A percentile compares a stretch with the other conserved stretches of the same genome.
These are phyloP conservation scores for Parauchenoglanis punctatus DNA, from an alignment of 2,797 vertebrate genomes.

Conservation along the genomic window DNA sequence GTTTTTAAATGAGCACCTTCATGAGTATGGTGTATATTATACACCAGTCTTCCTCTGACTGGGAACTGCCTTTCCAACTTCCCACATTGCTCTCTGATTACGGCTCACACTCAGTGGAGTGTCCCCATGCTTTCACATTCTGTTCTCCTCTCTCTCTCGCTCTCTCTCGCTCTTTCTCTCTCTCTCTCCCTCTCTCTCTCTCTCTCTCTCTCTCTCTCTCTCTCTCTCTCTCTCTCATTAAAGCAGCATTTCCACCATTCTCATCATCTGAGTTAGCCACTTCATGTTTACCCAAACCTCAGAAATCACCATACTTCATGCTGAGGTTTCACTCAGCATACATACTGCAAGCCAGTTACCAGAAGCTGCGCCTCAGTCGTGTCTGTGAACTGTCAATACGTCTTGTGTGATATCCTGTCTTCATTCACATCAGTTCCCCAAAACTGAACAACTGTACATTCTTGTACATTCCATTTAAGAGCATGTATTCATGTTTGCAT, in stretches of 20 bases:
- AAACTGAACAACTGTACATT: conserved; percentile 7
- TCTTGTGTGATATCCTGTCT: conserved; percentile 71
- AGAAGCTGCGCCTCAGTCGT: conserved; percentile 69
- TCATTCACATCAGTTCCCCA: conserved; percentile 44
- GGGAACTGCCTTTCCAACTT: conserved; percentile 27
- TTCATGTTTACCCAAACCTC: conserved; percentile 54
- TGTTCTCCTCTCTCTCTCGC: conserved; percentile 37
- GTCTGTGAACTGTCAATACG: conserved; percentile 50
- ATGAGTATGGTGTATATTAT: background rate
- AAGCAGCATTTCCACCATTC: conserved; percentile 47
- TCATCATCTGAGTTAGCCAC: conserved; percentile 45
- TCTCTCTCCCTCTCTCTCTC: conserved; percentile 34
- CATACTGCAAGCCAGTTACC: conserved; percentile 71
- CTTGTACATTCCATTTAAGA: conserved; percentile 15
- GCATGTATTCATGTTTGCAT: conserved; percentile 28
- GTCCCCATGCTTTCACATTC: conserved; percentile 53
- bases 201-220: background rate
- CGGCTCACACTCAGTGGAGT: conserved; percentile 5
- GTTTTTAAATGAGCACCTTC: conserved; percentile 8
- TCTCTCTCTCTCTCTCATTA: conserved; percentile 20
- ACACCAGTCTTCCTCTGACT: conserved; percentile 8
- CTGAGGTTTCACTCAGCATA: conserved; percentile 47
- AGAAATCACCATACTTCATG: conserved; percentile 54
- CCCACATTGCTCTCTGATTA: conserved; percentile 15
- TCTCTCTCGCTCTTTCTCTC: conserved; percentile 23